phyloP scores from a whole-genome alignment of 2,113 vertebrate genomes.

The Peromyscus maniculatus region DNA sequence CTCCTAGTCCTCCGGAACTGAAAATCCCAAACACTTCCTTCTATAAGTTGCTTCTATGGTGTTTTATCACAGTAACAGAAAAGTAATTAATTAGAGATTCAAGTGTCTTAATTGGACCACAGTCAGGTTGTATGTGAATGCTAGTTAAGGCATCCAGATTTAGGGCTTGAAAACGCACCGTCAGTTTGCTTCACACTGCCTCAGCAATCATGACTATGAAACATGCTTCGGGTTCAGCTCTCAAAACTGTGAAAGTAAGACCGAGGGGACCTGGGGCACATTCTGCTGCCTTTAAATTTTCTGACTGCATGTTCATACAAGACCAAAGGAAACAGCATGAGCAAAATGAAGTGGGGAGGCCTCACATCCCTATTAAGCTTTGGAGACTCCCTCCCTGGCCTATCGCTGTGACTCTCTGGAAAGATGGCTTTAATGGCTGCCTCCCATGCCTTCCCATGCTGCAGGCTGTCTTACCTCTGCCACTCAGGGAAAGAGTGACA shows the following conservation, averaged over 20 bases:
- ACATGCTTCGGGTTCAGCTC: neutral
- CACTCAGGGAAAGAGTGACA: neutral
- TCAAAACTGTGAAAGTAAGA: conserved; percentile 8
- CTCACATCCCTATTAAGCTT: neutral
- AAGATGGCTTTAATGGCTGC: neutral
- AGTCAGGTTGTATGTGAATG: conserved; percentile 10
- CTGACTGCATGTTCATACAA: neutral
- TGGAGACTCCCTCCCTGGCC: neutral
- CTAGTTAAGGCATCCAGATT: conserved; percentile 5
- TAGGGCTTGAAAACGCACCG: conserved; percentile 2
- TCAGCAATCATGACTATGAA: neutral
- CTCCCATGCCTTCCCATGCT: neutral
- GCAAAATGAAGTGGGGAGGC: neutral
- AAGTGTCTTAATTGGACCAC: neutral
- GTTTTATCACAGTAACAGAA: neutral
- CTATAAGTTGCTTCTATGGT: neutral
- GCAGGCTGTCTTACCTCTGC: neutral
- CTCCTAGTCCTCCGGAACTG: neutral
- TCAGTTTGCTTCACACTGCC: conserved; percentile 11
- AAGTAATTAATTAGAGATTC: neutral
- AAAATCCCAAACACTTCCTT: neutral
- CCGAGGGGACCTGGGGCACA: neutral
- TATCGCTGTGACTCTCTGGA: neutral
- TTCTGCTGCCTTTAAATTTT: conserved; percentile 22
- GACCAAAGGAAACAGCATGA: conserved; percentile 35